Conservation (phyloP, 1,140 invertebrate genomes). For the Pararge aegeria region DNA sequence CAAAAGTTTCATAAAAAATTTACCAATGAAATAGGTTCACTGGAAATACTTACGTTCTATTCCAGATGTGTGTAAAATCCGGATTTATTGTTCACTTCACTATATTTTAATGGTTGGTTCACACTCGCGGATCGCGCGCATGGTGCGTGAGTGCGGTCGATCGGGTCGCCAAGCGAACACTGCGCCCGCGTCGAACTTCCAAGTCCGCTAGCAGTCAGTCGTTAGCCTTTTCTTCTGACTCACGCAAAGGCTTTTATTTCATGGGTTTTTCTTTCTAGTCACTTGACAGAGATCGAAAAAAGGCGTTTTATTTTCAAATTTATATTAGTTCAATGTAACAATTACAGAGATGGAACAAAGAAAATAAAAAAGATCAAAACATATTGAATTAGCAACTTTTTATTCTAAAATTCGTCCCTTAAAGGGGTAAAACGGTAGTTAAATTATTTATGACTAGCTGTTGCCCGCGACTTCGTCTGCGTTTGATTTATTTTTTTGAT, state of each 20-base stretch:
- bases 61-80: conserved; percentile 44
- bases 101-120: conserved; percentile 42
- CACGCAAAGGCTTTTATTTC: conserved; percentile 27
- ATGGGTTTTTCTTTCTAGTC: conserved; percentile 13
- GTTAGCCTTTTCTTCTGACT: conserved; percentile 40
- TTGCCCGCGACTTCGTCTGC: too few species aligned
- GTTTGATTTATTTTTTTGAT: too few species aligned
- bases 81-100: conserved; percentile 63
- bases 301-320: too few species aligned
- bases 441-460: too few species aligned
- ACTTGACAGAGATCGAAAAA: not conserved
- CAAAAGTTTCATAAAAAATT: conserved; percentile 10
- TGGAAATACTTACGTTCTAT: conserved; percentile 18
- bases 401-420: too few species aligned
- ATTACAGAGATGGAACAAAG: too few species aligned
- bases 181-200: conserved; percentile 27
- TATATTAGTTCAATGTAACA: too few species aligned
- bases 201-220: conserved; percentile 38
- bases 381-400: too few species aligned
- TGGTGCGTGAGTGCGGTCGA: conserved; percentile 55
- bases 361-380: too few species aligned
- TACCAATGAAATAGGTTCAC: not conserved
- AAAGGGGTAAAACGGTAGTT: too few species aligned
- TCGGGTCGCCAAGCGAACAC: conserved; percentile 61
- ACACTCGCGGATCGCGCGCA: conserved; percentile 62